Evolutionary conservation across 2,797 vertebrate species (phyloP).

Genomic region (Notolepis coatsorum): DNA sequence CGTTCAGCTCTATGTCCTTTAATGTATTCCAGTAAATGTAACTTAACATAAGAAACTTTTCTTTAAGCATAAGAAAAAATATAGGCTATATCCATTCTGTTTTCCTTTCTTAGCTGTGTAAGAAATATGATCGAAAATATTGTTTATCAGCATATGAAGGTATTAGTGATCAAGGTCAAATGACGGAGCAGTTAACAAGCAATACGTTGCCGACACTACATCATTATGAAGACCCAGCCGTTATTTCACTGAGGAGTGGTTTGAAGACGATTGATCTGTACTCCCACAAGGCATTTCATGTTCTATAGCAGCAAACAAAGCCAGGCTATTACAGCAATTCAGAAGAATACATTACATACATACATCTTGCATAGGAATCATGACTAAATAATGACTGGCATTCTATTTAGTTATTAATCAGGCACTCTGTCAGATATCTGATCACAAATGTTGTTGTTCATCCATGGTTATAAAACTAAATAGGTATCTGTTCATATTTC

Average conservation of each 20-base stretch:
- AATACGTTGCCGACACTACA: background rate
- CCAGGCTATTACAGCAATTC: conserved; percentile 36
- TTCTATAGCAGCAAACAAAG: conserved; percentile 38
- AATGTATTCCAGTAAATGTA: conserved; percentile 42
- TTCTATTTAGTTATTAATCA: conserved; percentile 38
- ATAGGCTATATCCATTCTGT: no score
- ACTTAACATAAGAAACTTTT: conserved; percentile 21
- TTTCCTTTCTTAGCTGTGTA: no score
- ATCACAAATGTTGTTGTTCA: conserved; percentile 33
- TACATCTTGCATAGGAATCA: conserved; percentile 70
- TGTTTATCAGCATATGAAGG: background rate
- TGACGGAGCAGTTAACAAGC: background rate
- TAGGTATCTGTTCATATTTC: background rate
- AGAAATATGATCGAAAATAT: conserved; percentile 22
- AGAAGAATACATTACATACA: conserved; percentile 29
- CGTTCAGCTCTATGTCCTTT: conserved; percentile 48
- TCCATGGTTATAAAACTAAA: background rate
- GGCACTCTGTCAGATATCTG: conserved; percentile 48
- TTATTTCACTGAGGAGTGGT: background rate
- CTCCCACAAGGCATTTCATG: conserved; percentile 22
- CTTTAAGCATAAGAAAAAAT: no score
- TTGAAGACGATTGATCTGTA: conserved; percentile 13
- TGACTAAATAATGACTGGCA: conserved; percentile 15
- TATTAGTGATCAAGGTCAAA: background rate
- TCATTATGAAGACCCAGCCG: background rate